These are phyloP conservation scores for Toxotes lorentzi DNA, from an alignment of 2,797 vertebrate genomes.

Conservation along the genomic window DNA sequence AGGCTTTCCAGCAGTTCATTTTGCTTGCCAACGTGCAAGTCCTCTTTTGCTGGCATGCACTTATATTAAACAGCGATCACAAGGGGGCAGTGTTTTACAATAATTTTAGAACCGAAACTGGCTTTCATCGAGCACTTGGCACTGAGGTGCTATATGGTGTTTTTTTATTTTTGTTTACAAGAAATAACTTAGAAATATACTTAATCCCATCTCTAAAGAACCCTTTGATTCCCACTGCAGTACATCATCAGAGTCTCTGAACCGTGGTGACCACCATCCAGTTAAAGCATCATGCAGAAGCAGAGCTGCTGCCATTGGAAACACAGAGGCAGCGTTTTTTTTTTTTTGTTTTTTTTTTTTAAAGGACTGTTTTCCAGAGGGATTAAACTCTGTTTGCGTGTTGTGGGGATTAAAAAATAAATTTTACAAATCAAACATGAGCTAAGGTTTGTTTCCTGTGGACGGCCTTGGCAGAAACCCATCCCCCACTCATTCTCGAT, in stretches of 20 bases:
- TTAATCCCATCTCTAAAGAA: constrained; percentile 62
- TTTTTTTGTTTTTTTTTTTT: constrained; percentile 35
- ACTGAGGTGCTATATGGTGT: constrained; percentile 27
- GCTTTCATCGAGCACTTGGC: constrained; percentile 42
- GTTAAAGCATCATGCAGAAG: constrained; percentile 45
- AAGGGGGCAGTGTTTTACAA: constrained; percentile 80
- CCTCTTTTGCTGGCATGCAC: constrained; percentile 17
- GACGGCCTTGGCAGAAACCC: constrained; percentile 28
- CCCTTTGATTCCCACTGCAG: constrained; percentile 51
- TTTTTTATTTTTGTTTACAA: constrained; percentile 45
- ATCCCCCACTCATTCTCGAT: constrained; percentile 19
- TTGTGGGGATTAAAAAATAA: constrained; percentile 61
- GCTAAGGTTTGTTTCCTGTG: constrained; percentile 54
- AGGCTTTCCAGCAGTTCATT: constrained; percentile 20
- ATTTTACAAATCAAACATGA: constrained; percentile 70
- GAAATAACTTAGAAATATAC: constrained; percentile 53
- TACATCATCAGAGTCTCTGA: constrained; percentile 50
- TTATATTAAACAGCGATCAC: constrained; percentile 64
- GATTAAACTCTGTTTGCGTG: constrained; percentile 65
- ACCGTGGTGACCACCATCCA: constrained; percentile 55
- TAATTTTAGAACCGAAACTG: constrained; percentile 37
- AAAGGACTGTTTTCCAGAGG: constrained; percentile 54
- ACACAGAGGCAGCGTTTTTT: constrained; percentile 28
- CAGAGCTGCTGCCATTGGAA: constrained; percentile 55
- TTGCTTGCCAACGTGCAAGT: constrained; percentile 19